Evolutionary conservation across 2,113 vertebrate genomes (phyloP), one percentile per base, ranked within the genome.

Genomic region (Acanthisitta chloris): DNA sequence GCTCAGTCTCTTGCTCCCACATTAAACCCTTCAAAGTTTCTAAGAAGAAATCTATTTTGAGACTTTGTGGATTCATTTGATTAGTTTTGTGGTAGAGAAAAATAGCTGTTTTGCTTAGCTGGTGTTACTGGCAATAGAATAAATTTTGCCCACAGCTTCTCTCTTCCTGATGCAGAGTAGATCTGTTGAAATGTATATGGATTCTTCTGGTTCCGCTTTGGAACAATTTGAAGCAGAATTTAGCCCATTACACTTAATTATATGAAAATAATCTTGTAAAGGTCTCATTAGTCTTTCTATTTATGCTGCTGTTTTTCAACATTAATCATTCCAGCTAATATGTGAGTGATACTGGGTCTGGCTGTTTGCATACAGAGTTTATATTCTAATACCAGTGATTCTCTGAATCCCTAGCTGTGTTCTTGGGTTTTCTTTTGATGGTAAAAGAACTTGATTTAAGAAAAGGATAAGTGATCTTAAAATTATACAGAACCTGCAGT

Each of bases 221-320:
- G 40, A 93, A 65, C 36, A 70, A 58, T 66, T 28, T 55, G 29
- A 49, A 79, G 57, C 26, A 87, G 73, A 86, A 88, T 96, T 91
- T 79, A 84, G 82, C 52, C 64, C 62, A n/a, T 57, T 94, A 55
- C 17, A 69, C n/a, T 77, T 94, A 81, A 91, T 72, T 91, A 73
- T 38, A 21, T 66, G 46, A 89, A 89, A 96, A 93, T 82, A 2
- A 51, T 74, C 49, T 54, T 77, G 19, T 66, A 80, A 76, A 92
- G 45, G 48, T 96, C 79, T 93, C 79, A 90, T 96, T 96, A 86
- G 79, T 67, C 49, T 92, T 93, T 88, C 52, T 70, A 14, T 90
- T 86, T 90, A 45, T 90, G 45, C 36, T 45, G 23, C 42, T 92
- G 11, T 28, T 78, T 86, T 88, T 76, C 52, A 67, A 28, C 57